Conservation (phyloP, 2,797 vertebrate genomes). For the Eurystomus glaucurus region DNA sequence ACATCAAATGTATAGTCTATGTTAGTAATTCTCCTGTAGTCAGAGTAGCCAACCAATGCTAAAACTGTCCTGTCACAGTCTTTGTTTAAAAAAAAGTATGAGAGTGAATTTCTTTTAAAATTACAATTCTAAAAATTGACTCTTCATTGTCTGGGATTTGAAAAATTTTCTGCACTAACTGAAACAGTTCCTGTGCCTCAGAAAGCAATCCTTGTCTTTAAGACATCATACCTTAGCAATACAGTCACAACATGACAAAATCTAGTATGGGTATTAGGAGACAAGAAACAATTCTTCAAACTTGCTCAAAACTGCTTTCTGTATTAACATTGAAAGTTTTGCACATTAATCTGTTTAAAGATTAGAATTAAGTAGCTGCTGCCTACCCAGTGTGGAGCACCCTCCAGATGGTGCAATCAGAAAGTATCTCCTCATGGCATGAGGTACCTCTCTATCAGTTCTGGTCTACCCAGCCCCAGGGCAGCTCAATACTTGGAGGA, state of each 20-base stretch:
- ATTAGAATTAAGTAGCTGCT: neutral
- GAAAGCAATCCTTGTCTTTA: neutral
- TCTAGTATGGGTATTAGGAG: neutral
- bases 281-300: neutral
- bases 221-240: neutral
- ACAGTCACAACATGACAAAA: neutral
- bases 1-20: neutral
- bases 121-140: neutral
- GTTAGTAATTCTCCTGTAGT: neutral
- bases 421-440: neutral
- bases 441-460: neutral
- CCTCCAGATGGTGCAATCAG: neutral
- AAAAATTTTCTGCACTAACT: neutral
- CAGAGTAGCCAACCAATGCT: neutral
- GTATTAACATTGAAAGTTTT: neutral
- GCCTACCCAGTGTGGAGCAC: neutral
- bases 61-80: neutral
- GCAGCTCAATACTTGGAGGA: neutral
- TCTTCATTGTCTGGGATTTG: neutral
- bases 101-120: neutral
- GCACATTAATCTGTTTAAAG: neutral
- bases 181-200: neutral
- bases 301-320: neutral
- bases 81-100: neutral
- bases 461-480: neutral